Evolutionary conservation across 2,888 invertebrate species (phyloP), one percentile per base, ranked within the genome.

Genomic region (Pogonocherus hispidulus): DNA sequence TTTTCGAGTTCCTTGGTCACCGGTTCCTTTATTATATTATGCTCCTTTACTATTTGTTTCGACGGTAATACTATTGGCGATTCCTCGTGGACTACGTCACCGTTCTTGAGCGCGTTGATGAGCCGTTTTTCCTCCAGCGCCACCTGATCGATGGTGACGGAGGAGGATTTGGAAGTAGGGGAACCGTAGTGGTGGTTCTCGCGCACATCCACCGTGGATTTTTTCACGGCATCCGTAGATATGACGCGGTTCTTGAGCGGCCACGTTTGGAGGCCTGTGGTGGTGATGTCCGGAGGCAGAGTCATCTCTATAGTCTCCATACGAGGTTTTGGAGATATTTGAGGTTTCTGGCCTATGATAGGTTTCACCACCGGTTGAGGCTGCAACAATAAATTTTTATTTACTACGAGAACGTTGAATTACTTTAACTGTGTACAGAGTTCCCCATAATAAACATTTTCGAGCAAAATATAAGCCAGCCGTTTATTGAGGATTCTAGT

Each of bases 101-200:
- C 94, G 22, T 93, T 93, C 79, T 94, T 92, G 69, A 94, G 85
- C 8, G 94, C 94, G 78, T 93, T 91, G 76, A 94, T 90, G 70
- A 94, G 87, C 59, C 93, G 87, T 83, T 94, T 94, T 82, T 94
- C 94, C 81, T 94, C 94, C 23, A 92, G 88, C n/a, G 93, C 93
- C 4, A 94, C 93, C 84, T 93, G 70, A 70, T 82, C 82, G 60
- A 82, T 76, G 65, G 76, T 76, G 66, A 75, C 75, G 64, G 70
- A 68, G 1, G 71, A 69, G 27, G 72, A 23, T 67, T 76, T 76
- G 44, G 62, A 62, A 32, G 74, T 69, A 23, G 65, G 54, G n/a
- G 73, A 62, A 55, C 65, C 63, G 59, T 67, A 74, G 22, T 62
- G 47, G 37, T 62, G 60, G 20, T 62, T 62, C 23, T 62, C 60